Evolutionary conservation across 2,113 vertebrate species (phyloP).

Genomic region (Ammodytes marinus): DNA sequence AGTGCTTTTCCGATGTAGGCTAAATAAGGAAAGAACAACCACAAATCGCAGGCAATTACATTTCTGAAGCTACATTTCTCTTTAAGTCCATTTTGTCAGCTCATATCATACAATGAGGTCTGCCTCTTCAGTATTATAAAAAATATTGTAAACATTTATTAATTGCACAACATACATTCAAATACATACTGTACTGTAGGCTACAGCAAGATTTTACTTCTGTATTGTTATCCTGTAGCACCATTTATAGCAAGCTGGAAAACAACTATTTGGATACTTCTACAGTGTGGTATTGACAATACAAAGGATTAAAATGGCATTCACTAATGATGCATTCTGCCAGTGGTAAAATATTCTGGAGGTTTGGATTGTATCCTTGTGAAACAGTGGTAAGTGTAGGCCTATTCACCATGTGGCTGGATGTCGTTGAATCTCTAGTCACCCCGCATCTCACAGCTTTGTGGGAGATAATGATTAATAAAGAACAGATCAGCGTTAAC

Average conservation of each 20-base stretch:
- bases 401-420: conserved; percentile 29
- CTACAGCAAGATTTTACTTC: conserved; percentile 74
- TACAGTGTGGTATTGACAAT: conserved; percentile 63
- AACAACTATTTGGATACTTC: conserved; percentile 67
- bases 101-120: conserved; percentile 69
- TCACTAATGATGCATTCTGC: conserved; percentile 51
- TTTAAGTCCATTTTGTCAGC: conserved; percentile 59
- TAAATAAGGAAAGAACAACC: conserved; percentile 58
- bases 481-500: conserved; percentile 72
- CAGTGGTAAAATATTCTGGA: conserved; percentile 40
- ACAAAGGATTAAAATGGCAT: conserved; percentile 62
- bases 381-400: conserved; percentile 33
- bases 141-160: conserved; percentile 87
- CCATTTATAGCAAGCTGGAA: conserved; percentile 79
- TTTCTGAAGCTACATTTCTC: conserved; percentile 64
- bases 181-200: conserved; percentile 84
- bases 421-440: conserved; percentile 11
- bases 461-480: conserved; percentile 37
- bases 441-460: conserved; percentile 38
- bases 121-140: conserved; percentile 80
- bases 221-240: conserved; percentile 82
- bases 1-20: conserved; percentile 75
- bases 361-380: conserved; percentile 31
- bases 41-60: conserved; percentile 48
- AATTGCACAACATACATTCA: conserved; percentile 88